Percentiles rank a stretch among this genome's conserved stretches.
Evolutionary conservation across 1,140 invertebrate genomes (phyloP).

Genomic region (Cydia pomonella): DNA sequence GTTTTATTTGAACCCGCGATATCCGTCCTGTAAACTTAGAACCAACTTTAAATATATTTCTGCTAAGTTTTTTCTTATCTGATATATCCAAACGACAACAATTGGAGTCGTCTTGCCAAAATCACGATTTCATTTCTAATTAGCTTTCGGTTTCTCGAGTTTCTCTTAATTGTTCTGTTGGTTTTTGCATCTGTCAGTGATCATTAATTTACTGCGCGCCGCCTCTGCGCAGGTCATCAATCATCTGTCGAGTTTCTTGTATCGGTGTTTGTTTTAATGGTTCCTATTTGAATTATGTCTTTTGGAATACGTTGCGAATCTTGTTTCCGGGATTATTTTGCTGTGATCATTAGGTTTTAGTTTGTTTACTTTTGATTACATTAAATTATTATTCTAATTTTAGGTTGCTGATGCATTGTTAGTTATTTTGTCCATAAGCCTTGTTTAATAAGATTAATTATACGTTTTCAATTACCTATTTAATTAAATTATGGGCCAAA

Average conservation of each 20-base stretch:
- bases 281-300: slow-evolving; percentile 20
- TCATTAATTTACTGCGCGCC: slow-evolving; percentile 19
- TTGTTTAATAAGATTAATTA: background rate
- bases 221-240: slow-evolving; percentile 22
- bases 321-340: slow-evolving; percentile 6
- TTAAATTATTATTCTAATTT: background rate
- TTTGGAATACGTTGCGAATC: slow-evolving; percentile 11
- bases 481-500: background rate
- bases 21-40: background rate
- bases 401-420: background rate
- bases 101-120: background rate
- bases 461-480: background rate
- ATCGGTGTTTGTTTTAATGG: slow-evolving; percentile 29
- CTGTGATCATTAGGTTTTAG: background rate
- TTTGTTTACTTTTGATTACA: background rate
- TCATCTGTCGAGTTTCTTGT: slow-evolving; percentile 33
- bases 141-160: slow-evolving; percentile 24
- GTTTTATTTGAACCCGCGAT: no score
- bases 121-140: slow-evolving; percentile 27
- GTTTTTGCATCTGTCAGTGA: slow-evolving; percentile 32
- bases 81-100: background rate
- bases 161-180: slow-evolving; percentile 31
- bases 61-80: background rate
- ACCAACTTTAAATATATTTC: background rate
- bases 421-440: background rate